Conservation (phyloP, 1,140 invertebrate genomes). For the Papilio polytes region DNA sequence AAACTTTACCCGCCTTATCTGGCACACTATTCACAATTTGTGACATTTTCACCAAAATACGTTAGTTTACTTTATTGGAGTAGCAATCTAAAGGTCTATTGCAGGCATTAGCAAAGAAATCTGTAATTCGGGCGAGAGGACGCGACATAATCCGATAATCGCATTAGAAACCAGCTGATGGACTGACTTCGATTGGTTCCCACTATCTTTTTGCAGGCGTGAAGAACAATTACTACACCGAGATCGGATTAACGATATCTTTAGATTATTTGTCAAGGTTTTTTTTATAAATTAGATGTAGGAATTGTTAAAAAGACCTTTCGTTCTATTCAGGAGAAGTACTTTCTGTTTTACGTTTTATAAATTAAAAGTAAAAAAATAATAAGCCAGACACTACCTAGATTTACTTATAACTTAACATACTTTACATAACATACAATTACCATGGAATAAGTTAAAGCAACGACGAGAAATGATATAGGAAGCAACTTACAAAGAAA, state of each 20-base stretch:
- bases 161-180: neutral
- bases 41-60: neutral
- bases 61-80: neutral
- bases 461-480: neutral
- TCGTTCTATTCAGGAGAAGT: no score
- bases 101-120: neutral
- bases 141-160: slow-evolving; percentile 20
- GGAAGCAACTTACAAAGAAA: neutral
- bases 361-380: no score
- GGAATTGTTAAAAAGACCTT: no score
- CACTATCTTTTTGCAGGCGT: neutral
- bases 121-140: neutral
- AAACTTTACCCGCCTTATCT: no score
- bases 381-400: neutral
- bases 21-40: neutral
- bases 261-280: neutral
- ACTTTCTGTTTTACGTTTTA: no score
- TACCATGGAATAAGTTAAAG: neutral
- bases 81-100: neutral
- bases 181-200: slow-evolving; percentile 6
- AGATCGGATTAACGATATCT: slow-evolving; percentile 1
- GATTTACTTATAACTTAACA: neutral
- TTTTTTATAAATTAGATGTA: no score
- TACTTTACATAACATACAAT: neutral
- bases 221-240: neutral